phyloP scores from a whole-genome alignment of 2,797 vertebrate species.

The Scleropages formosus region DNA sequence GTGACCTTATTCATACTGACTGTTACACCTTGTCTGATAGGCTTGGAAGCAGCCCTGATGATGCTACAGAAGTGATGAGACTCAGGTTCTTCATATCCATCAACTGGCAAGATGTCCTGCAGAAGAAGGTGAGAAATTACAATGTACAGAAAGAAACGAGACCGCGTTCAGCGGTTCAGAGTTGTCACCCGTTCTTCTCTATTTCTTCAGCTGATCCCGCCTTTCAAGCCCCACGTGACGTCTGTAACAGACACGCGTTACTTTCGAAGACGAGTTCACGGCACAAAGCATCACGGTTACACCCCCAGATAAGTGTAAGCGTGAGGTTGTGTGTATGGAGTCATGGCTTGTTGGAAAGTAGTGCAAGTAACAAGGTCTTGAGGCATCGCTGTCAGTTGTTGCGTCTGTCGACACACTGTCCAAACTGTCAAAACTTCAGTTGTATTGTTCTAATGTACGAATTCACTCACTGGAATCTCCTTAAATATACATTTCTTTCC shows the following conservation, averaged over 20 bases:
- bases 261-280: conserved; percentile 93
- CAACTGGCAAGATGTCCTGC: conserved; percentile 89
- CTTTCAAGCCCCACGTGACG: conserved; percentile 92
- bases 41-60: conserved; percentile 84
- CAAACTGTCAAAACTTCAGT: background rate
- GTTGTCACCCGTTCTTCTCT: background rate
- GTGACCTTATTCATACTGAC: background rate
- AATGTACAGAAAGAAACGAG: background rate
- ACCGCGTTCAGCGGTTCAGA: background rate
- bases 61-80: conserved; percentile 92
- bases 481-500: too few relatives aligned
- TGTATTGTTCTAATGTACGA: too few relatives aligned
- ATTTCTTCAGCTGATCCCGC: conserved; percentile 77
- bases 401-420: background rate
- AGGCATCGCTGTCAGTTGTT: background rate
- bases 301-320: conserved; percentile 91
- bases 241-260: conserved; percentile 92
- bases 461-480: too few relatives aligned
- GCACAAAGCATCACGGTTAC: conserved; percentile 92
- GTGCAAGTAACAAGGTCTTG: background rate
- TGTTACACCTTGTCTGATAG: conserved; percentile 54
- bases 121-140: conserved; percentile 75
- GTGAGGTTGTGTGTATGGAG: background rate
- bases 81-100: conserved; percentile 86
- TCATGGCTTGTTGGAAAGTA: background rate